Percentiles rank a stretch among this genome's conserved stretches.
Conservation (phyloP, 2,888 invertebrate genomes). For the Chelonus formosanus region DNA sequence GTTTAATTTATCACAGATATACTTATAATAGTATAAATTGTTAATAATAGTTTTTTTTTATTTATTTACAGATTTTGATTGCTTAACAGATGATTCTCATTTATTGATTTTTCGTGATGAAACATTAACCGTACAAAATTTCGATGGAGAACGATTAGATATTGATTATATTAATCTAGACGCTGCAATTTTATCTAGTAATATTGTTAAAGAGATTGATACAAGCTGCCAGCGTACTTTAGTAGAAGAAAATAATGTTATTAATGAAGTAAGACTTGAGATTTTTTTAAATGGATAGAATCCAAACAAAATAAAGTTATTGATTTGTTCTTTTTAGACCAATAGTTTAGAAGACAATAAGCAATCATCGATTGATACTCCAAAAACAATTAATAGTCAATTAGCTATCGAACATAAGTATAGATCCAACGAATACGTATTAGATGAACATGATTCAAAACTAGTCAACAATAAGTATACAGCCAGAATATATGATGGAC, state of each 20-base stretch:
- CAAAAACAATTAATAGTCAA: slow-evolving; percentile 54
- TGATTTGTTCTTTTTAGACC: too few species aligned
- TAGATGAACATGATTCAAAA: slow-evolving; percentile 54
- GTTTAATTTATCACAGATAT: too few species aligned
- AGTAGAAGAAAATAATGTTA: too few species aligned
- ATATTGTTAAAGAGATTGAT: slow-evolving; percentile 34
- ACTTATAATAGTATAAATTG: too few species aligned
- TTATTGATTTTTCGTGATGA: slow-evolving; percentile 59
- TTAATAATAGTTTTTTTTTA: too few species aligned
- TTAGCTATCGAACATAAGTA: slow-evolving; percentile 50
- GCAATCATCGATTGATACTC: slow-evolving; percentile 39
- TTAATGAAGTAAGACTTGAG: too few species aligned
- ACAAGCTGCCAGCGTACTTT: not conserved
- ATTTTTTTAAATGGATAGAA: too few species aligned
- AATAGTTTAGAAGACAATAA: too few species aligned
- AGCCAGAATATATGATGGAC: slow-evolving; percentile 53
- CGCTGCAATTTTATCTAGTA: slow-evolving; percentile 52
- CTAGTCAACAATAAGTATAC: slow-evolving; percentile 48
- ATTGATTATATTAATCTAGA: slow-evolving; percentile 54
- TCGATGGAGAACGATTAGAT: slow-evolving; percentile 52
- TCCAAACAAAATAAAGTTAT: too few species aligned
- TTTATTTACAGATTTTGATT: slow-evolving; percentile 50
- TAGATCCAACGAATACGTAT: slow-evolving; percentile 50
- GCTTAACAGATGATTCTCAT: slow-evolving; percentile 55
- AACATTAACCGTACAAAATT: slow-evolving; percentile 54